These are phyloP conservation scores for Prenolepis imparis DNA, from an alignment of 2,888 invertebrate genomes.

Conservation along the genomic window DNA sequence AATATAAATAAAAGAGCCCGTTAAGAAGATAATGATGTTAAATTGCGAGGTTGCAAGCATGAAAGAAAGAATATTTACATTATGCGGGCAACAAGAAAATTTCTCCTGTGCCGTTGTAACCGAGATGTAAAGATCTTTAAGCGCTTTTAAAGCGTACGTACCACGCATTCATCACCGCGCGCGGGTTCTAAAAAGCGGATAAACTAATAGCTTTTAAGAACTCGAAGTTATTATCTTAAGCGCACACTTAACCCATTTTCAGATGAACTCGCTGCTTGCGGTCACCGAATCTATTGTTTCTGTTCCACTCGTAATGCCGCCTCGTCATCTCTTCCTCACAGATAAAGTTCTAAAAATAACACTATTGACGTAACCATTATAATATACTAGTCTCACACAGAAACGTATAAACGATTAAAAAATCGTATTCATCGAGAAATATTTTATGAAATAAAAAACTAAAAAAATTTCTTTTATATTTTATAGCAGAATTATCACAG, in stretches of 20 bases:
- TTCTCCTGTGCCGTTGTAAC: not conserved
- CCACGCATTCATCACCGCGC: constrained; percentile 50
- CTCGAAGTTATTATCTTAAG: constrained; percentile 79
- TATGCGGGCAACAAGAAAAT: constrained; percentile 29
- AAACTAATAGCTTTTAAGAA: constrained; percentile 80
- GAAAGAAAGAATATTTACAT: constrained; percentile 37
- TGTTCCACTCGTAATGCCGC: constrained; percentile 75
- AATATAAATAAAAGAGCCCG: constrained; percentile 6
- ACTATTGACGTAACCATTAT: not conserved
- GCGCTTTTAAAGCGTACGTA: constrained; percentile 54
- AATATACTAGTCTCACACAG: too few species aligned
- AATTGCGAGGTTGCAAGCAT: constrained; percentile 28
- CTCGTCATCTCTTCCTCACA: constrained; percentile 46
- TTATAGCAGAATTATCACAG: not conserved
- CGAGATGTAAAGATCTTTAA: constrained; percentile 43
- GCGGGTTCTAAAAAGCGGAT: constrained; percentile 56
- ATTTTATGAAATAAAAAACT: not conserved
- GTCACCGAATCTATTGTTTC: constrained; percentile 76
- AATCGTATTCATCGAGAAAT: not conserved
- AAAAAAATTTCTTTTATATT: not conserved
- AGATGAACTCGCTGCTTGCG: constrained; percentile 79
- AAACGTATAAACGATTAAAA: not conserved
- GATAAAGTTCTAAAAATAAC: constrained; percentile 19
- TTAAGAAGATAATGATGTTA: constrained; percentile 37
- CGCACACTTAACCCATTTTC: constrained; percentile 81